phyloP scores from a whole-genome alignment of 1,140 invertebrate genomes.

The Diprion similis region DNA sequence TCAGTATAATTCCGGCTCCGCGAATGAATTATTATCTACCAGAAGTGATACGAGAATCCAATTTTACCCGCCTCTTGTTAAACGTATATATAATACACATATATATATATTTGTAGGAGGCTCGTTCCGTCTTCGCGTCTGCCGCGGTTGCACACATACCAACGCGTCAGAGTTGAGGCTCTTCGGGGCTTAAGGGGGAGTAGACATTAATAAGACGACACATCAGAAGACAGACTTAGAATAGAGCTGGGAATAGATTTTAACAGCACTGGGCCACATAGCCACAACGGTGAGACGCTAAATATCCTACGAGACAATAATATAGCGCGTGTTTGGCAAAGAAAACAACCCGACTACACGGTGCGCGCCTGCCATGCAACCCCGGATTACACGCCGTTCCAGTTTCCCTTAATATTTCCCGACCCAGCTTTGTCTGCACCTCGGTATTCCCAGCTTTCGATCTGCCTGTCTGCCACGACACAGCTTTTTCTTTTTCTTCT shows the following conservation, averaged over 20 bases:
- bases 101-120: neutral
- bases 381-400: neutral
- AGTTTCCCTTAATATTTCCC: neutral
- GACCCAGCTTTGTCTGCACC: neutral
- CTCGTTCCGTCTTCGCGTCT: conserved; percentile 17
- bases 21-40: conserved; percentile 27
- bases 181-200: conserved; percentile 22
- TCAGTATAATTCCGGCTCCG: neutral
- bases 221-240: conserved; percentile 44
- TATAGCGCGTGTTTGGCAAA: conserved; percentile 5
- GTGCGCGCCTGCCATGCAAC: neutral
- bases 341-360: neutral
- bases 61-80: conserved; percentile 41
- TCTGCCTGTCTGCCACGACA: too few relatives aligned
- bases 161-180: conserved; percentile 27
- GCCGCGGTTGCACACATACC: conserved; percentile 21
- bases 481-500: too few relatives aligned
- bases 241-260: conserved; percentile 53
- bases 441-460: neutral
- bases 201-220: conserved; percentile 53
- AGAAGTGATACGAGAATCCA: conserved; percentile 35
- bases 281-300: neutral
- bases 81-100: neutral
- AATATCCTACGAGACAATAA: conserved; percentile 7
- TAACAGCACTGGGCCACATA: conserved; percentile 44